Percentiles rank a stretch among this genome's conserved stretches.
These are phyloP conservation scores for Hybognathus amarus DNA, from an alignment of 2,797 vertebrate genomes.

Conservation along the genomic window DNA sequence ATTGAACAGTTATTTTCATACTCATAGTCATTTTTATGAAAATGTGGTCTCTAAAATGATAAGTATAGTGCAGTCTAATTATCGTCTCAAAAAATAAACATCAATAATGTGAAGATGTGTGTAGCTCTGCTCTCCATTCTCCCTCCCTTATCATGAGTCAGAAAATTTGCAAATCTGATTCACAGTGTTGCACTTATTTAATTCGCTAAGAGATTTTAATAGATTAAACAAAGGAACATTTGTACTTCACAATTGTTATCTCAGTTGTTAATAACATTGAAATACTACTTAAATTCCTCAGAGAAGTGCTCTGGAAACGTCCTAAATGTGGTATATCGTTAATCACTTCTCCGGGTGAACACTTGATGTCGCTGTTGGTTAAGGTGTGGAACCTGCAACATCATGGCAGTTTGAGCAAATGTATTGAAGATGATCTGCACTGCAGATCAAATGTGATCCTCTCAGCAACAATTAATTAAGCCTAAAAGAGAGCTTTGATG, in stretches of 20 bases:
- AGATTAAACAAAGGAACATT: not conserved
- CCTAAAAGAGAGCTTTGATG: not conserved
- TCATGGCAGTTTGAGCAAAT: not conserved
- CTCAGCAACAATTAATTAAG: not conserved
- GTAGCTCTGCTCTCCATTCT: not conserved
- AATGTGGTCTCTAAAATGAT: not conserved
- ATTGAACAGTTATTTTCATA: no score
- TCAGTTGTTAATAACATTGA: not conserved
- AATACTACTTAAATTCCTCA: not conserved
- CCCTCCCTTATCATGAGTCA: not conserved
- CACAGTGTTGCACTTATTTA: not conserved
- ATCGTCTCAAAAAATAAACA: not conserved
- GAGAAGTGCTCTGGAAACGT: not conserved
- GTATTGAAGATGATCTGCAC: not conserved
- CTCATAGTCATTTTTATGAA: no score
- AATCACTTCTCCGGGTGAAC: conserved; percentile 51
- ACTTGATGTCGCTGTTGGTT: conserved; percentile 65
- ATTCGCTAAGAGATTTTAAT: not conserved
- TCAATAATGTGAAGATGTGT: not conserved
- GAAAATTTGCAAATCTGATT: not conserved
- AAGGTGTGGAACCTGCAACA: not conserved
- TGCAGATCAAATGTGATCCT: not conserved
- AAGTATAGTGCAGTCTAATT: not conserved
- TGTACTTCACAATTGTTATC: not conserved
- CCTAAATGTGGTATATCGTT: conserved; percentile 49